Evolutionary conservation across 2,797 vertebrate species (phyloP), one percentile per base, ranked within the genome.

Genomic region (Sebastes diploproa): DNA sequence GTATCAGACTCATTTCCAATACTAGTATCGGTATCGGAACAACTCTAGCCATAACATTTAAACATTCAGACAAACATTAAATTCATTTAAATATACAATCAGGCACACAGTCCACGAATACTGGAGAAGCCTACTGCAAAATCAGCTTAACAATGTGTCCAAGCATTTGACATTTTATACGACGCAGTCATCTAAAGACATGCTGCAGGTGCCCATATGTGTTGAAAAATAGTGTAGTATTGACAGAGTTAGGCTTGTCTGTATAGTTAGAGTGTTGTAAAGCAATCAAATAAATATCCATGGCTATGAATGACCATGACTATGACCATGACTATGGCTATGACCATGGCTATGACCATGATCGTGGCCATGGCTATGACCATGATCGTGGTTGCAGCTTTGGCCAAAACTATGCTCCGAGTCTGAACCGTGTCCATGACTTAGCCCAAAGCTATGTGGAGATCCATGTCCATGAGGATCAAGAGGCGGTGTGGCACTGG

Each of bases 351-450:
- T 14, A 14, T 84, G 86, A 38, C 12, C 0, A 5, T 90, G 82
- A 36, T 59, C 63, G 2, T 86, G 86, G 42, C 4, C 5, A 50
- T 9, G 32, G 46, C 52, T 70, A 88, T 34, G 56, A 10, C 36
- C 12, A 3, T 84, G 86, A 38, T 9, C 56, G 65, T 90, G 83
- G 60, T 65, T 70, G 70, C 80, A 90, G 70, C 29, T 84, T 30
- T 93, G 91, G 10, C 29, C 11, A 16, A 65, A 61, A 54, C 34
- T 73, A 9, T 72, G 80, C n/a, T 54, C 46, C 7, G 12, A 7
- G 16, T 50, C 66, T 54, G 70, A 32, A 20, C 34, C 14, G 18
- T 81, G 80, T 68, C 77, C 88, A 30, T 88, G 84, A 59, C 8
- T 68, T 27, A 27, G 69, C 6, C 73, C 84, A 71, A 63, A 77